Percentiles rank a stretch among this genome's conserved stretches.
Conservation (phyloP, 2,888 invertebrate genomes). For the Machimus atricapillus region DNA sequence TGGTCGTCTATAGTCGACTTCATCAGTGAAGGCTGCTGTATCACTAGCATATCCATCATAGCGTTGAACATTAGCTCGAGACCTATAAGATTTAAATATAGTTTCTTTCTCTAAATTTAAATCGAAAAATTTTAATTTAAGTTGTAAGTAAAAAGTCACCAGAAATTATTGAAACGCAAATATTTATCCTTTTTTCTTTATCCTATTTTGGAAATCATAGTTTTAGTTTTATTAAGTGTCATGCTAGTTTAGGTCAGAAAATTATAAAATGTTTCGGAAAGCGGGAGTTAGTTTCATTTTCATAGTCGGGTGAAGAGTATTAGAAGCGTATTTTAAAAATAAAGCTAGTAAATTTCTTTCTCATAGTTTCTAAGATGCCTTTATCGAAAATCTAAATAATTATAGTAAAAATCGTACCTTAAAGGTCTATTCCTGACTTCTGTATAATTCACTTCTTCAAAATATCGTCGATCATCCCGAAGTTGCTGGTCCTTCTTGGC, state of each 20-base stretch:
- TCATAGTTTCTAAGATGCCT: too few species aligned
- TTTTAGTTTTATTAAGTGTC: background rate
- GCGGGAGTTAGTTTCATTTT: background rate
- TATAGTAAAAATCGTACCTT: conserved; percentile 57
- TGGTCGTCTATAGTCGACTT: conserved; percentile 51
- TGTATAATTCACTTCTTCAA: conserved; percentile 68
- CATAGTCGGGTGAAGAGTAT: background rate
- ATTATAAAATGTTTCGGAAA: background rate
- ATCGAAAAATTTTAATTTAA: background rate
- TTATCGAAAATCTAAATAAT: too few species aligned
- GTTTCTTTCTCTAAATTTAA: background rate
- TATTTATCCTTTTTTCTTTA: too few species aligned
- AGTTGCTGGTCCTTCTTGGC: conserved; percentile 78
- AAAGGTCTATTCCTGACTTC: conserved; percentile 64
- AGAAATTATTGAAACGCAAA: background rate
- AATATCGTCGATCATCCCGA: conserved; percentile 73
- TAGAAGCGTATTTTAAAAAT: background rate
- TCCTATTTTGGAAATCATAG: background rate
- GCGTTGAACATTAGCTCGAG: conserved; percentile 49
- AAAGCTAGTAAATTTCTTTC: background rate
- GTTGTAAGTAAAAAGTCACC: background rate
- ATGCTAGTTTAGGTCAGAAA: background rate
- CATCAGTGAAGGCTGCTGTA: conserved; percentile 52
- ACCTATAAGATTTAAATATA: conserved; percentile 42
- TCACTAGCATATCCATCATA: conserved; percentile 54